These are phyloP conservation scores for Dione juno DNA, from an alignment of 2,888 invertebrate species.

Conservation along the genomic window DNA sequence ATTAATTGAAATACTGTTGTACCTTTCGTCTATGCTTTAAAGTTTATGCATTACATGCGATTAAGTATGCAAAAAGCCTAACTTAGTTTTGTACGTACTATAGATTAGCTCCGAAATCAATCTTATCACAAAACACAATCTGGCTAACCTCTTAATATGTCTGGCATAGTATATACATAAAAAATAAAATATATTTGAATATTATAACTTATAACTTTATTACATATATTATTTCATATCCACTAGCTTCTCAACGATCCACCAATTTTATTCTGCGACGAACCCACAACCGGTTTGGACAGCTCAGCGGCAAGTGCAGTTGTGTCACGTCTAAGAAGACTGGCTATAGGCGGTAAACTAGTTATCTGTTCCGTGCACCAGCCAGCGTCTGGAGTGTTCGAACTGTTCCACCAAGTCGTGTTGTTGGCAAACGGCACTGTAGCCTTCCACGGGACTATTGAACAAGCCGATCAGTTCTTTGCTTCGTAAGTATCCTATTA, in stretches of 20 bases:
- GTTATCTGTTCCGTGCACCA: conserved; percentile 96
- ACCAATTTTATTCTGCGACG: conserved; percentile 95
- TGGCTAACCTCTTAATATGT: no score
- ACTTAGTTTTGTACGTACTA: no score
- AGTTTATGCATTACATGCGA: no score
- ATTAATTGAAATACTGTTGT: no score
- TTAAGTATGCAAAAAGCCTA: no score
- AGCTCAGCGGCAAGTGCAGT: conserved; percentile 94
- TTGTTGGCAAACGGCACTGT: conserved; percentile 90
- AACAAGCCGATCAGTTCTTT: conserved; percentile 87
- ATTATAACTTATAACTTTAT: no score
- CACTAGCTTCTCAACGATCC: conserved; percentile 92
- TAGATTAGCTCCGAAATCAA: no score
- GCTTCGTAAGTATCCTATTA: conserved; percentile 83
- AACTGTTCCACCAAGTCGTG: conserved; percentile 91
- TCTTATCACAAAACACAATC: no score
- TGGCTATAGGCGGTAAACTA: conserved; percentile 88
- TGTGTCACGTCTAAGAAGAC: conserved; percentile 86
- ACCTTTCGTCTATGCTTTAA: no score
- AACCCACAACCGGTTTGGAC: conserved; percentile 96
- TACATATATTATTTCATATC: neutral
- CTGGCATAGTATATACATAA: no score
- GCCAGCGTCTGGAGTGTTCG: conserved; percentile 93
- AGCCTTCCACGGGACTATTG: conserved; percentile 90
- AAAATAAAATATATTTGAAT: no score